Base-by-base conservation (phyloP, 1,140 invertebrate species). In the Solenopsis invicta region DNA sequence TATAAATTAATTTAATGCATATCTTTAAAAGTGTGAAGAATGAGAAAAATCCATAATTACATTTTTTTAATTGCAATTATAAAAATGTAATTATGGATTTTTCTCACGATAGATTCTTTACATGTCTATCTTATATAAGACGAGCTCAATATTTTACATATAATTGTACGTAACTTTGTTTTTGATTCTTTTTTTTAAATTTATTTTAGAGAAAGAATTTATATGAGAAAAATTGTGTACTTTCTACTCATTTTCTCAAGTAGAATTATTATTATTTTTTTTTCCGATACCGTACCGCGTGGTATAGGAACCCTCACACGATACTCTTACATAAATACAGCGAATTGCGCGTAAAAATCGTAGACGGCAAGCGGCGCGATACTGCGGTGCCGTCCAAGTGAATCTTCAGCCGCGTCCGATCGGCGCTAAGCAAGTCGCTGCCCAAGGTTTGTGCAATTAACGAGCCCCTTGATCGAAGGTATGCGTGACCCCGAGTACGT, bases 391-490 rank as follows among this genome's bases (percentile, higher is more conserved):
- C 4, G 16, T 37, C 29, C 13, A 81, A 71, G 34, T 56, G 75
- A 62, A 48, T 62, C 54, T 52, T 37, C n/a, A 9, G 45, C 4
- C 16, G 45, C 48, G 24, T 13, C 61, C 45, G 29, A 67, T 54
- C 18, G 24, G 41, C 5, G 21, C 37, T 71, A 41, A 82, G 24
- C 37, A 72, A 69, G 41, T 29, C n/a, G 41, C 50, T 16, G 16
- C 18, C 34, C 80, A 75, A 84, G 54, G 9, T 84, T 84, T 61
- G 16, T 61, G 45, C 41, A 61, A 75, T 75, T 61, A 61, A 61
- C 69, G 66, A 48, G n/a, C 34, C 3, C 29, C 16, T 2, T 41
- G n/a, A 84, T 84, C 41, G 67, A 84, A 75, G 41, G 16, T 4
- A 69, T n/a, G n/a, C 66, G 37, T 41, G 78, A 56, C 66, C 34